Conservation (phyloP, 2,113 vertebrate genomes). For the Datnioides undecimradiatus region DNA sequence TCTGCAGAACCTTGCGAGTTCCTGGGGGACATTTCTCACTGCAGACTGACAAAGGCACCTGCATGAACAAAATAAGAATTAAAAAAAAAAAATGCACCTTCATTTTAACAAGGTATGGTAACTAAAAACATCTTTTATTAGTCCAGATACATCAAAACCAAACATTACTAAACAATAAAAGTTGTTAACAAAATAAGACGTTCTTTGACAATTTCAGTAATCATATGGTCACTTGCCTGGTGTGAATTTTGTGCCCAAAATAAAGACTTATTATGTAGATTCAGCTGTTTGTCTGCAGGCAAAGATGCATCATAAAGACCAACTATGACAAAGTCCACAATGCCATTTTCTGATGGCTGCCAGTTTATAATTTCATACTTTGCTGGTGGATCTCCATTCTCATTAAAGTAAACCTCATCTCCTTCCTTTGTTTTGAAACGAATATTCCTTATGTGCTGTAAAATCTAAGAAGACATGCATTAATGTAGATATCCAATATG, state of each 20-base stretch:
- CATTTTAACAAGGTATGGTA: too few relatives aligned
- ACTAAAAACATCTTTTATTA: too few relatives aligned
- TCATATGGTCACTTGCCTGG: slow-evolving; percentile 37
- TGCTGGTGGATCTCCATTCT: slow-evolving; percentile 79
- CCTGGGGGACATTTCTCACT: slow-evolving; percentile 77
- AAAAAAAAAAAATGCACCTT: too few relatives aligned
- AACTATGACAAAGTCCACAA: slow-evolving; percentile 77
- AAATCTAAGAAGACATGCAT: slow-evolving; percentile 64
- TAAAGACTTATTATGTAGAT: slow-evolving; percentile 64
- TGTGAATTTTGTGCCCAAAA: slow-evolving; percentile 70
- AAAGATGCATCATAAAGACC: slow-evolving; percentile 79
- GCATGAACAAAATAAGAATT: slow-evolving; percentile 10
- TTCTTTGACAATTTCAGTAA: background rate
- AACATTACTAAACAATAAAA: too few relatives aligned
- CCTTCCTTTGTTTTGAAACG: slow-evolving; percentile 79
- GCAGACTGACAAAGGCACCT: slow-evolving; percentile 80
- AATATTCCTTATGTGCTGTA: slow-evolving; percentile 65
- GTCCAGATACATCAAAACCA: too few relatives aligned
- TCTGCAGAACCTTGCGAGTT: slow-evolving; percentile 79
- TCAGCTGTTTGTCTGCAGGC: slow-evolving; percentile 59
- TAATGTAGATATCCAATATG: background rate
- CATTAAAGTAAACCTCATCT: slow-evolving; percentile 79
- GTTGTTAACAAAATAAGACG: too few relatives aligned
- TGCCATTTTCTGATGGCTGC: slow-evolving; percentile 67
- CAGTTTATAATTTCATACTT: slow-evolving; percentile 85